Conservation (phyloP, 2,113 vertebrate species). For the Chaetorhynchus papuensis region DNA sequence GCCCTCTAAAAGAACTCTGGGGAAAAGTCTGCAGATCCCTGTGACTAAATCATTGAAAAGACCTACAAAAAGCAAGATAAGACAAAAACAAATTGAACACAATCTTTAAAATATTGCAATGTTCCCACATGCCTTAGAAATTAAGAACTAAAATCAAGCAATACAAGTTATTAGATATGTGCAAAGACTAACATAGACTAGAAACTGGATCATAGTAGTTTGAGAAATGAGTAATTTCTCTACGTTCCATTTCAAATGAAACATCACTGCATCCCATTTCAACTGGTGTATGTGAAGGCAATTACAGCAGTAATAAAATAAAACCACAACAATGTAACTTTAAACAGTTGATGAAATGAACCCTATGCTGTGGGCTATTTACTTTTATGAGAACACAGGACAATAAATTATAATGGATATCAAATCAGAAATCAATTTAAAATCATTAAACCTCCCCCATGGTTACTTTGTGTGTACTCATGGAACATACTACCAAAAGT, state of each 20-base stretch:
- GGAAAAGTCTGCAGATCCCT: not conserved
- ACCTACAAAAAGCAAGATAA: not conserved
- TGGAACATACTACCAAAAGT: not conserved
- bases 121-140: not conserved
- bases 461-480: not conserved
- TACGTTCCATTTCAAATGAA: not conserved
- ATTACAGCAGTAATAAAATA: not conserved
- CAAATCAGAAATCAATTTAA: not conserved
- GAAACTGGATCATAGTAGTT: not conserved
- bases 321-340: not conserved
- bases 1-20: not conserved
- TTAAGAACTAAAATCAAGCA: not conserved
- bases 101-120: not conserved
- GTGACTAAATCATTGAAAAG: not conserved
- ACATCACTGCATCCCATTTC: not conserved
- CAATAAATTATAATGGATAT: not conserved
- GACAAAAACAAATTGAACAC: not conserved
- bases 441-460: not conserved
- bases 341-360: not conserved
- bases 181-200: not conserved
- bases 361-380: not conserved
- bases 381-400: not conserved
- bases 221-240: not conserved
- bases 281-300: not conserved
- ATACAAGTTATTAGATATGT: not conserved